Evolutionary conservation across 2,888 invertebrate genomes (phyloP), one percentile per base, ranked within the genome.

Genomic region (Zootermopsis nevadensis): DNA sequence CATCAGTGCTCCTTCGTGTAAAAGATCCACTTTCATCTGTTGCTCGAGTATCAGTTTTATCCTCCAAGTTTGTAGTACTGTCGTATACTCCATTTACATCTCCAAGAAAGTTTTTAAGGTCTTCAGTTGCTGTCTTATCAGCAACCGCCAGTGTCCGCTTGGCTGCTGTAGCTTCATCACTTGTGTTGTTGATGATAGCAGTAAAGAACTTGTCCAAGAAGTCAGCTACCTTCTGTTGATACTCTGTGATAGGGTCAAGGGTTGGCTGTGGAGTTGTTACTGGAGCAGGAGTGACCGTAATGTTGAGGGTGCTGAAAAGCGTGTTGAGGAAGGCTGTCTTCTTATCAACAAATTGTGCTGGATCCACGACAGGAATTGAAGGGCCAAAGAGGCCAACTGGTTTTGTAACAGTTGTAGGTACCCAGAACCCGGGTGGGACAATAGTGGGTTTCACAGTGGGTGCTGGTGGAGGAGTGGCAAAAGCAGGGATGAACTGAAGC

Each of bases 131-230:
- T 33, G n/a, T 55, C 6, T 74, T 35, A 8, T 81, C 74, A 33
- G 33, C 55, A 15, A 0, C 33, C 6, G 33, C 81, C 33, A 74
- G n/a, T 31, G 53, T 12, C 15, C 48, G 30, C 35, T 85, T 83
- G 0, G 60, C 84, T 10, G 84, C 60, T 35, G 82, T 66, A 0
- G 85, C 22, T 6, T 72, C 87, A 66, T 85, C 86, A 77, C 88
- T 89, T 19, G 87, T 72, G 10, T 87, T 87, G 19, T 38, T 38
- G n/a, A 60, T 30, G 48, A 88, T 82, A 33, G 85, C 87, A 1
- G 87, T 87, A 42, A 89, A 88, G 3, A 89, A 84, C 84, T 89
- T 89, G 24, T 87, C 87, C 33, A 89, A 83, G 60, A 89, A 89
- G 0, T 84, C 83, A 0, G 86, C 85, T 2, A 89, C 88, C 83